Evolutionary conservation across 2,888 invertebrate species (phyloP), one percentile per base, ranked within the genome.

Genomic region (Cerastoderma edule): DNA sequence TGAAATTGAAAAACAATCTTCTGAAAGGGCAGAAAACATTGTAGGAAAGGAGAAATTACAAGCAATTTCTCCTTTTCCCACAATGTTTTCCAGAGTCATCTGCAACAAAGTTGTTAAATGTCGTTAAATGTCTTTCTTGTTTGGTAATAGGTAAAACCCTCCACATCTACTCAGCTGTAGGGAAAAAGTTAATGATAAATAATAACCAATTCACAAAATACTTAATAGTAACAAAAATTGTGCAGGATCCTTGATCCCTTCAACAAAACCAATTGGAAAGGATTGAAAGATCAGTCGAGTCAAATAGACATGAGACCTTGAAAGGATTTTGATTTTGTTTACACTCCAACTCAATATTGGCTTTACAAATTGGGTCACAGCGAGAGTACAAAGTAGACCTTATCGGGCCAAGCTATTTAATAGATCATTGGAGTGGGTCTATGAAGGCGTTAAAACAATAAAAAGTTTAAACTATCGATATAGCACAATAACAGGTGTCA

Each of bases 381-480:
- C 27, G 27, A 27, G 10, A 24, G 27, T 22, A 53, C 53, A 53
- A 53, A 53, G 53, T 27, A 13, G 2, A 5, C n/a, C 53, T 53
- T 53, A 53, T 53, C 53, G 22, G 13, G 13, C 24, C 5, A 27
- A 27, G 27, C 5, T 53, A 53, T 53, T 53, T 53, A 53, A 13
- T 24, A 53, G 53, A 53, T 53, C 53, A 53, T 27, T 27, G 53
- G 53, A 5, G 10, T 13, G 53, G n/a, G 24, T 53, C 53, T n/a
- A n/a, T n/a, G n/a, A 53, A 53, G 24, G 22, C 53, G 13, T 53
- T 27, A 53, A n/a, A 24, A 22, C 13, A 24, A 53, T 53, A 53
- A 53, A 53, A 53, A 53, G 53, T 53, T 24, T 27, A 53, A 53
- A 53, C n/a, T 53, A 53, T 53, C 53, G n/a, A 53, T 53, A 53